A percentile compares a stretch with the other conserved stretches of the same genome.
These are phyloP conservation scores for Ligdia adustata DNA, from an alignment of 2,888 invertebrate genomes.

Conservation along the genomic window DNA sequence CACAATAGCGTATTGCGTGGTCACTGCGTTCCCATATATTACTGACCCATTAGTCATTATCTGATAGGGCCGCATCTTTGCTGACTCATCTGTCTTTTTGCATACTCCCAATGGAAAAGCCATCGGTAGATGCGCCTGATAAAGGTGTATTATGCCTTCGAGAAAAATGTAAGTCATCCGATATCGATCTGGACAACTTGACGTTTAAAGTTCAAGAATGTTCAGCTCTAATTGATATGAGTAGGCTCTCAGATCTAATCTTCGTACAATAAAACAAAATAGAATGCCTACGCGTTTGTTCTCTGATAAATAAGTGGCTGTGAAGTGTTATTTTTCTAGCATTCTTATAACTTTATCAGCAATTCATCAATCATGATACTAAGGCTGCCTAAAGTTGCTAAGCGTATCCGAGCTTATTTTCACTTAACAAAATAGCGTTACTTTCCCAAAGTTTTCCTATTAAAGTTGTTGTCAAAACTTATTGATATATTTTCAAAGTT, in stretches of 20 bases:
- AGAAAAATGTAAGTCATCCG: conserved; percentile 43
- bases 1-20: conserved; percentile 56
- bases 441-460: conserved; percentile 64
- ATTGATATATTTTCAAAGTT: conserved; percentile 65
- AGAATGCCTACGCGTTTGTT: background rate
- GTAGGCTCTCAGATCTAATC: conserved; percentile 26
- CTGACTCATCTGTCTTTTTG: conserved; percentile 64
- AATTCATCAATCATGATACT: conserved; percentile 26
- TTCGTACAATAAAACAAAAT: background rate
- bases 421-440: conserved; percentile 52
- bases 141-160: conserved; percentile 44
- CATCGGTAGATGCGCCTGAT: conserved; percentile 39
- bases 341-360: conserved; percentile 12
- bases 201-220: conserved; percentile 42
- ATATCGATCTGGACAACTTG: conserved; percentile 44
- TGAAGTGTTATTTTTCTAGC: conserved; percentile 11
- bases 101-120: conserved; percentile 47
- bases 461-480: conserved; percentile 62
- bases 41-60: conserved; percentile 58
- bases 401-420: conserved; percentile 38
- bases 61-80: conserved; percentile 56
- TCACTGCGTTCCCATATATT: conserved; percentile 55
- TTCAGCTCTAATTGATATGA: conserved; percentile 32
- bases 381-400: conserved; percentile 18
- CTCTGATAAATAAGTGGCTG: background rate